Conservation (phyloP, 2,888 invertebrate genomes). For the Panzeria rudis region DNA sequence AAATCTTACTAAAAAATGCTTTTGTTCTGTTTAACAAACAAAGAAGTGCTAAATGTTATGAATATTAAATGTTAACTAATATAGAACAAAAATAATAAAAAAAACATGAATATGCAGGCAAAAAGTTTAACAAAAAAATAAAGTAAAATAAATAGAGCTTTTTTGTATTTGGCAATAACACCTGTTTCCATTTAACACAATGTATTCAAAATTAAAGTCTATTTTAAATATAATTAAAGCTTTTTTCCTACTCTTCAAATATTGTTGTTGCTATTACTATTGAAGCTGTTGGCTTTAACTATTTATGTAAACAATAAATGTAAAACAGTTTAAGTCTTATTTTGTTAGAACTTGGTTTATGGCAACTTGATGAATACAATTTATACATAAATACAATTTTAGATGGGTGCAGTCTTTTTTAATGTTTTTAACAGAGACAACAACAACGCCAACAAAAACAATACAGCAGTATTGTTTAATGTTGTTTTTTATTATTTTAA, state of each 20-base stretch:
- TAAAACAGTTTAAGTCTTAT: constrained; percentile 64
- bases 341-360: constrained; percentile 10
- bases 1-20: constrained; percentile 37
- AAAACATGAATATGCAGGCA: constrained; percentile 21
- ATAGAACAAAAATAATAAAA: constrained; percentile 56
- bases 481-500: constrained; percentile 33
- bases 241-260: neutral
- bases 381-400: constrained; percentile 35
- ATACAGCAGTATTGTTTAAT: constrained; percentile 42
- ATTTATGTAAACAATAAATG: constrained; percentile 64
- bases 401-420: constrained; percentile 64
- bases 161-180: constrained; percentile 45
- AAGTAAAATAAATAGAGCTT: constrained; percentile 55
- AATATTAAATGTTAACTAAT: constrained; percentile 67
- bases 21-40: constrained; percentile 25
- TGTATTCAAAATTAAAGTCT: constrained; percentile 50
- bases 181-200: constrained; percentile 69
- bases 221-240: constrained; percentile 64
- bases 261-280: neutral
- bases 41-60: constrained; percentile 63
- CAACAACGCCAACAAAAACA: constrained; percentile 11
- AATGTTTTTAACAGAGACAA: constrained; percentile 21
- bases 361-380: constrained; percentile 57
- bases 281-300: constrained; percentile 29
- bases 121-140: constrained; percentile 13